Evolutionary conservation across 1,140 invertebrate species (phyloP).

Genomic region (Pogonomyrmex barbatus): DNA sequence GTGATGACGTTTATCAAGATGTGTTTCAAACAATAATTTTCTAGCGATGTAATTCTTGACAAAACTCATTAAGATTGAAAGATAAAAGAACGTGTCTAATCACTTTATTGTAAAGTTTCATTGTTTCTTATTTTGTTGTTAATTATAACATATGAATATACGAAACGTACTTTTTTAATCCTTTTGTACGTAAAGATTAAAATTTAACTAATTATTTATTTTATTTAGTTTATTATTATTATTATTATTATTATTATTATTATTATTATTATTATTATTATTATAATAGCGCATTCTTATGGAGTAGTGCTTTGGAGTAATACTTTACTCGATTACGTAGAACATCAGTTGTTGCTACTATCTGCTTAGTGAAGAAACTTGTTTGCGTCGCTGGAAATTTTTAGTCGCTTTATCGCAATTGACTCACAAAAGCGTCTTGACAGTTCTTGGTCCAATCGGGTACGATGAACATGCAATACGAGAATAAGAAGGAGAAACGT

Average conservation of each 20-base stretch:
- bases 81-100: not conserved
- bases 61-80: not conserved
- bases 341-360: constrained; percentile 12
- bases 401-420: constrained; percentile 43
- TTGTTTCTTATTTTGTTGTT: not conserved
- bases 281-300: not conserved
- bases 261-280: not conserved
- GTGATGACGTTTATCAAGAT: not conserved
- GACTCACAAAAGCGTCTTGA: constrained; percentile 29
- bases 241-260: no score
- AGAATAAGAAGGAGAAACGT: not conserved
- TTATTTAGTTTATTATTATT: no score
- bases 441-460: constrained; percentile 18
- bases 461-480: not conserved
- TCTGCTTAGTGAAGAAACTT: constrained; percentile 55
- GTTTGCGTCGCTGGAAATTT: constrained; percentile 50
- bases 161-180: not conserved
- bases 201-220: no score
- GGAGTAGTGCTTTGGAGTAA: not conserved
- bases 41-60: not conserved
- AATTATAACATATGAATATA: not conserved
- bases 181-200: no score
- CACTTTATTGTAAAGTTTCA: not conserved
- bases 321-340: not conserved
- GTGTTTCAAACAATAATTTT: no score